A percentile compares a stretch with the other conserved stretches of the same genome.
phyloP scores from a whole-genome alignment of 2,888 invertebrate species.

The Myopa tessellatipennis region DNA sequence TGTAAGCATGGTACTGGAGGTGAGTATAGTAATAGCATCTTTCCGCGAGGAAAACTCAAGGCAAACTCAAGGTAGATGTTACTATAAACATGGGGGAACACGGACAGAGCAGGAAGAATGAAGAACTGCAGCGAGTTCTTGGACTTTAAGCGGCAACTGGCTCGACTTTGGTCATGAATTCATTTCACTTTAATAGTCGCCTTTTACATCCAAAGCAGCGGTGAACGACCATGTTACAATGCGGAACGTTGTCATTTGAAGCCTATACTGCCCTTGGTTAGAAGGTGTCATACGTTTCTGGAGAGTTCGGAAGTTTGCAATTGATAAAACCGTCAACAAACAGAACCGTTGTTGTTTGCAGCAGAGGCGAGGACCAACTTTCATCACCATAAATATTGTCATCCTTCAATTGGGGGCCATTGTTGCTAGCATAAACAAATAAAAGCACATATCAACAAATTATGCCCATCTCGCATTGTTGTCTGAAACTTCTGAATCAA shows the following conservation, averaged over 20 bases:
- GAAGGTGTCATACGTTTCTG: background rate
- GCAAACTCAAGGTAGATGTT: too few species aligned
- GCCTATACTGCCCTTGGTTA: background rate
- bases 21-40: too few species aligned
- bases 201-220: too few species aligned
- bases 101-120: background rate
- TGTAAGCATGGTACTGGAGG: too few species aligned
- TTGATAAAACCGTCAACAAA: conserved; percentile 22
- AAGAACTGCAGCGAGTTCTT: background rate
- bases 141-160: too few species aligned
- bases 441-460: conserved; percentile 35
- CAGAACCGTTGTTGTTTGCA: background rate
- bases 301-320: background rate
- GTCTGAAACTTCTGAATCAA: conserved; percentile 15
- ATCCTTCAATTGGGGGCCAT: conserved; percentile 26
- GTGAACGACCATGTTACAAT: background rate
- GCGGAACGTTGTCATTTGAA: background rate
- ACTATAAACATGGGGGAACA: background rate
- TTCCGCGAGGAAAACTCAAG: too few species aligned
- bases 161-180: background rate
- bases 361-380: conserved; percentile 25
- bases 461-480: conserved; percentile 21
- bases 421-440: conserved; percentile 20
- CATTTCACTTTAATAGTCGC: background rate
- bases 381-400: conserved; percentile 29